A percentile compares a stretch with the other conserved stretches of the same genome.
phyloP scores from a whole-genome alignment of 1,140 invertebrate species.

The Heliconius congener region DNA sequence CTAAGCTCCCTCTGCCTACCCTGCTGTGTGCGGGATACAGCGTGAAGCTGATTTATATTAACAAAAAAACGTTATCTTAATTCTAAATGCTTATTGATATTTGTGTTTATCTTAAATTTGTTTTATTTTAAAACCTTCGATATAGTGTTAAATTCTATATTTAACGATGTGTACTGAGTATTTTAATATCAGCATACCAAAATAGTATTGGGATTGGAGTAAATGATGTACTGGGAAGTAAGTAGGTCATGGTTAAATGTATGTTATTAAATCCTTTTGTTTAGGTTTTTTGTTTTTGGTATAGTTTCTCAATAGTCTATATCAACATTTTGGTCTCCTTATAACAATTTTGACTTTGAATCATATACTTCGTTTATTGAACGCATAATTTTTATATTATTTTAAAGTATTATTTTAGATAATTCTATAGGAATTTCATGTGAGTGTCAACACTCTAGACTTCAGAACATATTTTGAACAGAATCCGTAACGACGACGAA shows the following conservation, averaged over 20 bases:
- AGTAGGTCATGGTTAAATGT: slow-evolving; percentile 2
- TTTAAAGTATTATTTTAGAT: too few relatives aligned
- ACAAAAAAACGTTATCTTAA: too few relatives aligned
- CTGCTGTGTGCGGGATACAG: too few relatives aligned
- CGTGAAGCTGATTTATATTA: too few relatives aligned
- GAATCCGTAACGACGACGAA: too few relatives aligned
- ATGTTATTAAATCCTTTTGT: slow-evolving; percentile 12
- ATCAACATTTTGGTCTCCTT: neutral
- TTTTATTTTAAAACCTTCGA: neutral
- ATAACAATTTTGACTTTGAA: neutral
- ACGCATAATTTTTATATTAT: too few relatives aligned
- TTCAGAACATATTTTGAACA: too few relatives aligned
- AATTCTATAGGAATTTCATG: too few relatives aligned
- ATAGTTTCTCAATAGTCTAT: neutral
- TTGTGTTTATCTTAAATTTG: neutral
- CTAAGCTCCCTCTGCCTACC: too few relatives aligned
- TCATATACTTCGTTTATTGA: neutral
- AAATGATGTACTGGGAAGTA: neutral
- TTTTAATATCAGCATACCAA: neutral
- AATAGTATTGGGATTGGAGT: neutral
- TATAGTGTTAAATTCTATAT: neutral
- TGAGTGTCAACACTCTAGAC: too few relatives aligned
- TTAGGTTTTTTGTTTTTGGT: slow-evolving; percentile 11
- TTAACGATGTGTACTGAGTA: neutral
- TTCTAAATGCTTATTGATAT: neutral